Conservation (phyloP, 2,888 invertebrate species). For the Steinernema hermaphroditum region DNA sequence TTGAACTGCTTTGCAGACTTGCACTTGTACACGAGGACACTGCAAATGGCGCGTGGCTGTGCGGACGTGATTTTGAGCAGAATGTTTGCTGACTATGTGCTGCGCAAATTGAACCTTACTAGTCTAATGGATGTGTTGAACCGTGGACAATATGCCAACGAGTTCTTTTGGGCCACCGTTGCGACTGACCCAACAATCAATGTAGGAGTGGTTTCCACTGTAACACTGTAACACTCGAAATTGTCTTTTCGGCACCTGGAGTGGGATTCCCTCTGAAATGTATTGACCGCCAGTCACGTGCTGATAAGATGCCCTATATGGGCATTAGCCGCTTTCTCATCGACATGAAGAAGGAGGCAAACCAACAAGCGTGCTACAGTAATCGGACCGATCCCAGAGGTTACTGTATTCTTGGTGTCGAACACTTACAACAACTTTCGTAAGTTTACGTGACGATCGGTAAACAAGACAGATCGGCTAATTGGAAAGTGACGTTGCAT, state of each 20-base stretch:
- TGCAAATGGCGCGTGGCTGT: constrained; percentile 27
- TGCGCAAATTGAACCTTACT: neutral
- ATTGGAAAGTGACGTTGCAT: too few relatives aligned
- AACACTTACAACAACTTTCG: constrained; percentile 16
- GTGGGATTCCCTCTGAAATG: constrained; percentile 19
- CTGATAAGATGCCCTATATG: constrained; percentile 23
- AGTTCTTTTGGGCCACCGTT: constrained; percentile 21
- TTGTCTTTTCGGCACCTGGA: constrained; percentile 15
- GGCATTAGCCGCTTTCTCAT: constrained; percentile 14
- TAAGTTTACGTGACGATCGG: neutral
- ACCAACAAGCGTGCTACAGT: constrained; percentile 13
- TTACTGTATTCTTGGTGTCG: constrained; percentile 23
- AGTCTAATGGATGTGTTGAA: neutral
- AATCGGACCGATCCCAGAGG: constrained; percentile 6
- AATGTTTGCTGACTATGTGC: neutral
- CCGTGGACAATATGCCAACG: constrained; percentile 14
- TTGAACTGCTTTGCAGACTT: neutral
- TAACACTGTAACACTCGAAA: neutral
- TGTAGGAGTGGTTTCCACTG: neutral
- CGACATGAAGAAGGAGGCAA: constrained; percentile 26
- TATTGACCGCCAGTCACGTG: constrained; percentile 11
- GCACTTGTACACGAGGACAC: constrained; percentile 13
- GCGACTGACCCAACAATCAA: constrained; percentile 19
- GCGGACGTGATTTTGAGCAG: constrained; percentile 17
- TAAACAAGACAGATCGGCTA: too few relatives aligned